Evolutionary conservation across 1,140 invertebrate genomes (phyloP).

Genomic region (Colletes latitarsis): DNA sequence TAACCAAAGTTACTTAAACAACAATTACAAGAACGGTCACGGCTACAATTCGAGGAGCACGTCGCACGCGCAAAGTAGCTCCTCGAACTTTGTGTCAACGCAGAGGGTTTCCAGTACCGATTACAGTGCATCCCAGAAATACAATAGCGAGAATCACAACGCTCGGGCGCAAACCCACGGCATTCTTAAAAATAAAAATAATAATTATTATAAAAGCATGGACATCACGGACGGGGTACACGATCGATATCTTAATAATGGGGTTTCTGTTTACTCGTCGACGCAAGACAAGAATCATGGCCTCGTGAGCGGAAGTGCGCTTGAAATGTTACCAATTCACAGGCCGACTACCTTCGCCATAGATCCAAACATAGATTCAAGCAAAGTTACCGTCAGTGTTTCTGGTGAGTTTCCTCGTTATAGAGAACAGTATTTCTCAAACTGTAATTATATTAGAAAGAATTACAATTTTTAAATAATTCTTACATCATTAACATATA

Average conservation of each 20-base stretch:
- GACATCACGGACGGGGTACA: slow-evolving; percentile 81
- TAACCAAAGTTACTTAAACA: slow-evolving; percentile 17
- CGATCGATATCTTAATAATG: slow-evolving; percentile 77
- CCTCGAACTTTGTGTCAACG: slow-evolving; percentile 60
- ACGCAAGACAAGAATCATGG: slow-evolving; percentile 66
- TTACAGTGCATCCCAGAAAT: slow-evolving; percentile 64
- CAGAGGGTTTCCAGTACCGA: slow-evolving; percentile 73
- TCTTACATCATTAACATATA: too few species aligned
- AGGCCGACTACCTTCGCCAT: slow-evolving; percentile 84
- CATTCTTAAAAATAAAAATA: slow-evolving; percentile 78
- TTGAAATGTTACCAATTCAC: slow-evolving; percentile 85
- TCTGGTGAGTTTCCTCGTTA: slow-evolving; percentile 76
- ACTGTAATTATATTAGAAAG: too few species aligned
- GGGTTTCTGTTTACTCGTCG: slow-evolving; percentile 40
- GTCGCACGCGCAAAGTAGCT: slow-evolving; percentile 63
- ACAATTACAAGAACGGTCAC: slow-evolving; percentile 68
- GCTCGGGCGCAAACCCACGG: slow-evolving; percentile 70
- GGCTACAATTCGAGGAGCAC: slow-evolving; percentile 66
- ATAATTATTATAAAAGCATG: slow-evolving; percentile 74
- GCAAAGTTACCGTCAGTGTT: slow-evolving; percentile 82
- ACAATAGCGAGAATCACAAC: slow-evolving; percentile 61
- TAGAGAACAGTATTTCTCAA: too few species aligned
- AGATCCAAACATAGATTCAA: slow-evolving; percentile 79
- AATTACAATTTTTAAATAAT: too few species aligned
- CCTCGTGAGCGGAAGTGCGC: slow-evolving; percentile 85